Evolutionary conservation across 2,113 vertebrate species (phyloP).

Genomic region (Tragelaphus scriptus): DNA sequence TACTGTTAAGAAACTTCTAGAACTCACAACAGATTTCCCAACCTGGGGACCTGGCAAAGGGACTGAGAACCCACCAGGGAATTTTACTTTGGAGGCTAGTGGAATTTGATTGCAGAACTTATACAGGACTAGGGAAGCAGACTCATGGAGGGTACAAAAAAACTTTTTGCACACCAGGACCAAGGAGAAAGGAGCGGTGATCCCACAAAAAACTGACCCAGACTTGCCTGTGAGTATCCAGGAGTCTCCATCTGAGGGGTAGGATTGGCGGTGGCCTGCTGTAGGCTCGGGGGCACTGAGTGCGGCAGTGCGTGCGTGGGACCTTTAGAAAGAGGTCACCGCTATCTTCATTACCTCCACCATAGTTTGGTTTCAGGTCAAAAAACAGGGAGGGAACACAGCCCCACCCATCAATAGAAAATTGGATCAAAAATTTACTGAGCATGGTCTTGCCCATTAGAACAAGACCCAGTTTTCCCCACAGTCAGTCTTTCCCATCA

Average conservation of each 20-base stretch:
- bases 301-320: background rate
- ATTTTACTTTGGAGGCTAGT: background rate
- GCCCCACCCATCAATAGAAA: background rate
- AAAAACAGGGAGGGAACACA: background rate
- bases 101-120: background rate
- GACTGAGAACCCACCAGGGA: background rate
- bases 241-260: background rate
- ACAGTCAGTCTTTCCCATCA: background rate
- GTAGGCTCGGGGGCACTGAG: accelerated
- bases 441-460: background rate
- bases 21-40: background rate
- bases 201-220: background rate
- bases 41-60: background rate
- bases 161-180: background rate
- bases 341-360: background rate
- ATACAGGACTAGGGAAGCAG: background rate
- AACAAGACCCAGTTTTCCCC: background rate
- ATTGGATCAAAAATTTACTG: background rate
- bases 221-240: background rate
- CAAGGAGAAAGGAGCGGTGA: background rate
- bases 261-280: background rate
- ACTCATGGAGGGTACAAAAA: background rate
- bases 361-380: background rate
- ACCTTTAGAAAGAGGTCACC: background rate
- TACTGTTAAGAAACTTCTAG: background rate